These are phyloP conservation scores for Dendrolimus pini DNA, from an alignment of 2,888 invertebrate genomes.

Conservation along the genomic window DNA sequence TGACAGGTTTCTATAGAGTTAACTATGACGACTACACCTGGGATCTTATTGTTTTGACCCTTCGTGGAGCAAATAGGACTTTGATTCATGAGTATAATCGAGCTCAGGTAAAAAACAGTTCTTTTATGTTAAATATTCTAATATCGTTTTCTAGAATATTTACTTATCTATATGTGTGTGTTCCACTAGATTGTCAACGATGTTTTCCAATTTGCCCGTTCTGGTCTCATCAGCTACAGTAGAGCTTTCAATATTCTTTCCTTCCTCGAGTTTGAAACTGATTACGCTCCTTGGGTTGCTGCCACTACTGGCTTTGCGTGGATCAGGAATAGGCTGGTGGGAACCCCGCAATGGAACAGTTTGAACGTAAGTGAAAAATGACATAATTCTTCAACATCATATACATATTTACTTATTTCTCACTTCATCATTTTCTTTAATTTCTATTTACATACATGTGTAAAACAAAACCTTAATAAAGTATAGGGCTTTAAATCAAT, in stretches of 20 bases:
- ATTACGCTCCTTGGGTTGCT: slow-evolving; percentile 88
- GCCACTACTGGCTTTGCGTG: slow-evolving; percentile 76
- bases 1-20: slow-evolving; percentile 80
- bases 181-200: slow-evolving; percentile 82
- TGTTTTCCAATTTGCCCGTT: slow-evolving; percentile 83
- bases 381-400: too few relatives aligned
- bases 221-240: slow-evolving; percentile 76
- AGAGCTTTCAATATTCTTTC: slow-evolving; percentile 80
- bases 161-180: slow-evolving; percentile 1
- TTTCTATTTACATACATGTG: too few relatives aligned
- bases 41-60: slow-evolving; percentile 60
- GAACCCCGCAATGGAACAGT: slow-evolving; percentile 21
- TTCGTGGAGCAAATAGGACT: slow-evolving; percentile 39
- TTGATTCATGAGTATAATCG: slow-evolving; percentile 80
- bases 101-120: slow-evolving; percentile 76
- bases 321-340: slow-evolving; percentile 54
- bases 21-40: slow-evolving; percentile 79
- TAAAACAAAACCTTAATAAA: too few relatives aligned
- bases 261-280: slow-evolving; percentile 81
- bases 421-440: too few relatives aligned
- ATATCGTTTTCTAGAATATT: neutral
- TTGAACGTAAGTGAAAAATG: slow-evolving; percentile 33
- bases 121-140: neutral
- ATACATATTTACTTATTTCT: too few relatives aligned
- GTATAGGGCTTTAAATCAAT: too few relatives aligned